Evolutionary conservation across 1,140 invertebrate species (phyloP).

Genomic region (Lepidurus apus): DNA sequence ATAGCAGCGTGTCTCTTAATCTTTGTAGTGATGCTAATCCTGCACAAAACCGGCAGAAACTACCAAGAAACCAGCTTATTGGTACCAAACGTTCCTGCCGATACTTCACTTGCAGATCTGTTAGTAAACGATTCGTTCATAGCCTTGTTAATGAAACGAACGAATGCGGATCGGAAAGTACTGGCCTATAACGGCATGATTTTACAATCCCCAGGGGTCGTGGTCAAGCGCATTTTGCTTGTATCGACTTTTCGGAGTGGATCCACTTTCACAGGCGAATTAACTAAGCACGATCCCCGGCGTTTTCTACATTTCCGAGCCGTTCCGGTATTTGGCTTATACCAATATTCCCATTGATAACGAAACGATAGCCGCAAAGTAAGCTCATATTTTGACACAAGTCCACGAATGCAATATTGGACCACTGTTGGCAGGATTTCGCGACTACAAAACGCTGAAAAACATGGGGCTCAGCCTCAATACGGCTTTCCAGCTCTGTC

Average conservation of each 20-base stretch:
- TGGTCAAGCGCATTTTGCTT: conserved; percentile 49
- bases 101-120: too few relatives aligned
- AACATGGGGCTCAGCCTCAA: not conserved
- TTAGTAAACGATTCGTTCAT: too few relatives aligned
- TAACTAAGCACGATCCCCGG: conserved; percentile 71
- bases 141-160: not conserved
- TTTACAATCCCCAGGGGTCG: not conserved
- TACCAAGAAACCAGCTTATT: too few relatives aligned
- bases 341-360: not conserved
- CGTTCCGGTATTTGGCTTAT: conserved; percentile 57
- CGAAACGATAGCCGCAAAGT: not conserved
- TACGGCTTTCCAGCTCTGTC: not conserved
- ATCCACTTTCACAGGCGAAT: conserved; percentile 78
- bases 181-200: not conserved
- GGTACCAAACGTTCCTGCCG: too few relatives aligned
- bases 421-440: not conserved
- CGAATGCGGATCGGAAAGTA: not conserved
- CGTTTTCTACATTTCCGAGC: conserved; percentile 83
- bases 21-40: too few relatives aligned
- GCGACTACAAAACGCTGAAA: not conserved
- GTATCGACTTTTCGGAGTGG: conserved; percentile 78
- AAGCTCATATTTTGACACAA: not conserved
- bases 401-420: not conserved
- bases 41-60: too few relatives aligned
- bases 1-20: too few relatives aligned